Percentiles rank a stretch among this genome's conserved stretches.
These are phyloP conservation scores for Hermaeophaga mercurialis DNA, from an alignment of 2,888 invertebrate genomes.

Conservation along the genomic window DNA sequence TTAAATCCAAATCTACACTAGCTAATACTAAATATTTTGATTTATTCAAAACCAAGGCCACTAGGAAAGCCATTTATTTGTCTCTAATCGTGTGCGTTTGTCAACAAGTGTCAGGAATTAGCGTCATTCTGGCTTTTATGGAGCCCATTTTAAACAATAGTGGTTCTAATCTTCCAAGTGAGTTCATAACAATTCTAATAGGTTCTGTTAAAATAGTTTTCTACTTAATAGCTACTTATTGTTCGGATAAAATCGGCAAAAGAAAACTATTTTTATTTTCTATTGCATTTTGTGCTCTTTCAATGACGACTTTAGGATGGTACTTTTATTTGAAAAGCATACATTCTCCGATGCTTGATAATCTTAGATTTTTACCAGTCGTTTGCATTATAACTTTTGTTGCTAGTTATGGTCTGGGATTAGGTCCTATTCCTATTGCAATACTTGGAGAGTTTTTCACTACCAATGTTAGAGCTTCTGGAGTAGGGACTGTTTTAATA, in stretches of 20 bases:
- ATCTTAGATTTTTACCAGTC: constrained; percentile 72
- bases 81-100: constrained; percentile 60
- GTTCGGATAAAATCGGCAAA: constrained; percentile 77
- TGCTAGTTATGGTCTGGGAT: constrained; percentile 69
- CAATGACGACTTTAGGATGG: constrained; percentile 61
- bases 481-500: constrained; percentile 45
- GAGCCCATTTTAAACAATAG: constrained; percentile 71
- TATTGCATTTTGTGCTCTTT: constrained; percentile 66
- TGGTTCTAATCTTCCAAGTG: constrained; percentile 66
- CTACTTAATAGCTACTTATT: constrained; percentile 71
- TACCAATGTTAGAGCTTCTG: constrained; percentile 72
- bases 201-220: constrained; percentile 73
- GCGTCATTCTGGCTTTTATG: constrained; percentile 78
- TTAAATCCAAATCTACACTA: background rate
- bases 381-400: constrained; percentile 72
- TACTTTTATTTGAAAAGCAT: constrained; percentile 66
- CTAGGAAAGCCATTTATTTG: background rate
- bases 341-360: constrained; percentile 36
- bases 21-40: background rate
- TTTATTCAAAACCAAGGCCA: background rate
- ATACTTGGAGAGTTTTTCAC: constrained; percentile 82
- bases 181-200: constrained; percentile 73
- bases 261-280: constrained; percentile 71
- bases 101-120: constrained; percentile 80
- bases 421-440: constrained; percentile 80